phyloP scores from a whole-genome alignment of 2,797 vertebrate genomes.

The Perodicticus potto region DNA sequence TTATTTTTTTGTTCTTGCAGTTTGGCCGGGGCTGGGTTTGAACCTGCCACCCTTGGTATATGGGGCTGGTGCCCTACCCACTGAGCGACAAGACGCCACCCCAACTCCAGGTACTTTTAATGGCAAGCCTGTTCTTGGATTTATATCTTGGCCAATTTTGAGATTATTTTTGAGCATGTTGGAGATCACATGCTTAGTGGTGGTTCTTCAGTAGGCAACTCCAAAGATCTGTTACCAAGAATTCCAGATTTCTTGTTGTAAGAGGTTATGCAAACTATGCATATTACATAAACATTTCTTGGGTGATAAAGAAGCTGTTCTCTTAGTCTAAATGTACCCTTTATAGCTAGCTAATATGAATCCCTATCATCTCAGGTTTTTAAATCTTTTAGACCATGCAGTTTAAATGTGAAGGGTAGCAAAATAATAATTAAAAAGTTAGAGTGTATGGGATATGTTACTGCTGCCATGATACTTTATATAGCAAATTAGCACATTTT shows the following conservation, averaged over 20 bases:
- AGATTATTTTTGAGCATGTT: not conserved
- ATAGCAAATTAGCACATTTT: not conserved
- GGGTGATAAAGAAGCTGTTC: not conserved
- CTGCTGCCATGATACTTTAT: not conserved
- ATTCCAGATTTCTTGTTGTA: not conserved
- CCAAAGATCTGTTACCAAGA: not conserved
- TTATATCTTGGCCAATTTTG: slow-evolving; percentile 27
- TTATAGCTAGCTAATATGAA: not conserved
- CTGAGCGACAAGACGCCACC: too few relatives aligned
- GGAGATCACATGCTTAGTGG: not conserved
- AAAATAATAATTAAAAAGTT: not conserved
- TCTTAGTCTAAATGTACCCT: not conserved
- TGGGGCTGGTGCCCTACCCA: too few relatives aligned
- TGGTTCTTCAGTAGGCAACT: not conserved
- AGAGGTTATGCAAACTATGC: slow-evolving; percentile 1
- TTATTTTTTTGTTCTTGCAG: too few relatives aligned
- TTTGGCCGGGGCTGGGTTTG: too few relatives aligned
- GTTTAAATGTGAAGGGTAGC: not conserved
- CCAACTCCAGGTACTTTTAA: slow-evolving; percentile 13
- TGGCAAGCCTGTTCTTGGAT: slow-evolving; percentile 25
- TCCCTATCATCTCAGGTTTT: not conserved
- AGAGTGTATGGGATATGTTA: not conserved
- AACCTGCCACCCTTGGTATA: too few relatives aligned
- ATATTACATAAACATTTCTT: not conserved
- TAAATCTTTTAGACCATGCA: not conserved